phyloP scores from a whole-genome alignment of 2,888 invertebrate genomes.

The Phengaris alcon region DNA sequence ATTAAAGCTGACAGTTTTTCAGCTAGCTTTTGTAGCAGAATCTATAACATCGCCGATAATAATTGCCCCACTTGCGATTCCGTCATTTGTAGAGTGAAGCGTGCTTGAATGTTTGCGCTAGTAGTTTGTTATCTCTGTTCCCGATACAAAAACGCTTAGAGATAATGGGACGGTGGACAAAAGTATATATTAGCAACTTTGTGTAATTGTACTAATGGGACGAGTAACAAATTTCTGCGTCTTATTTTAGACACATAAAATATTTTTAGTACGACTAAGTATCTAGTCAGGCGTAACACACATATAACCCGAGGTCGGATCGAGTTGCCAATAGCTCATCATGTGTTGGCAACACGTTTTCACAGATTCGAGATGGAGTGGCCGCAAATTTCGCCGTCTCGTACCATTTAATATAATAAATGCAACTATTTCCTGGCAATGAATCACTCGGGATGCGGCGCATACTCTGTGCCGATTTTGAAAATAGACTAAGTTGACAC shows the following conservation, averaged over 20 bases:
- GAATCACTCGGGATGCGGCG: conserved; percentile 54
- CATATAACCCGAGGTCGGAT: conserved; percentile 15
- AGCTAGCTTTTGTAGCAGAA: conserved; percentile 5
- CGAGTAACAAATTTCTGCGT: not conserved
- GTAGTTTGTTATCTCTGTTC: not conserved
- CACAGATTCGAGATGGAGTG: conserved; percentile 15
- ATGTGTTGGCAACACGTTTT: not conserved
- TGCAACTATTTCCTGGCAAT: conserved; percentile 61
- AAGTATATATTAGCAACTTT: not conserved
- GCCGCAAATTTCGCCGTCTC: conserved; percentile 27
- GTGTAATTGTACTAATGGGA: not conserved
- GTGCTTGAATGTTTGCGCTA: not conserved
- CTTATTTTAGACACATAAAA: not conserved
- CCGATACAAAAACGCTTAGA: not conserved
- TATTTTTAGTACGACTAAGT: not conserved
- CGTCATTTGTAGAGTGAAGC: conserved; percentile 4
- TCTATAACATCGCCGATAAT: conserved; percentile 2
- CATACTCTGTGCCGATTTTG: conserved; percentile 54
- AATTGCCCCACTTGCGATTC: conserved; percentile 9
- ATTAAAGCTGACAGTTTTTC: conserved; percentile 26
- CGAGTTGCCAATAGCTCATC: not conserved
- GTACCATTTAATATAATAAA: conserved; percentile 39
- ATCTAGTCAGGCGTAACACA: conserved; percentile 4
- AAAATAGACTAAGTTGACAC: conserved; percentile 75
- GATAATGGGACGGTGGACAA: not conserved